Conservation (phyloP, 2,113 vertebrate species). For the Salvelinus alpinus region DNA sequence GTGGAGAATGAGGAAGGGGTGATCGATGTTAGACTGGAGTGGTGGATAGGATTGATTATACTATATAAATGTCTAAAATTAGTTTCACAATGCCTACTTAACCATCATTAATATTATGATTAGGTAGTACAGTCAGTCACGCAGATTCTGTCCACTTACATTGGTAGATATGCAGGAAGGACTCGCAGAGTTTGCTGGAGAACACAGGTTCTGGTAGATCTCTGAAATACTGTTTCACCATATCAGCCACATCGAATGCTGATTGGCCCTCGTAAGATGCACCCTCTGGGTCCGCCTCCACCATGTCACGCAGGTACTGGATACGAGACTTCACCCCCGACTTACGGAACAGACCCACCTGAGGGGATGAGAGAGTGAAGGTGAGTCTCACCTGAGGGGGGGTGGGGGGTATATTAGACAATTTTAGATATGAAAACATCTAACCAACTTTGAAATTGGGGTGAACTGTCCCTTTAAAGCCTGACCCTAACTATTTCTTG, state of each 20-base stretch:
- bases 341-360: slow-evolving; percentile 89
- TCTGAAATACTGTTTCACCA: slow-evolving; percentile 91
- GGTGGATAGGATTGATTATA: too few species aligned
- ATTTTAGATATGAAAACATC: too few species aligned
- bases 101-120: too few species aligned
- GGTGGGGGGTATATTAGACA: background rate
- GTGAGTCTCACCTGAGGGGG: too few species aligned
- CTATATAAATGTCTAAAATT: background rate
- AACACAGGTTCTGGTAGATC: slow-evolving; percentile 88
- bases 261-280: slow-evolving; percentile 81
- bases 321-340: slow-evolving; percentile 88
- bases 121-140: too few species aligned
- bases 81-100: too few species aligned
- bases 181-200: slow-evolving; percentile 81
- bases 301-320: slow-evolving; percentile 81
- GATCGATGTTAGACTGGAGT: too few species aligned
- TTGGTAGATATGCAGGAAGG: slow-evolving; percentile 89
- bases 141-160: slow-evolving; percentile 69
- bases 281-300: slow-evolving; percentile 74
- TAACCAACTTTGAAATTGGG: too few species aligned
- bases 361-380: background rate
- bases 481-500: too few species aligned
- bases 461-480: too few species aligned
- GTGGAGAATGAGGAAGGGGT: background rate
- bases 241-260: slow-evolving; percentile 87